Base-by-base conservation (phyloP, 2,888 invertebrate species). In the Agrenia bidenticulata region DNA sequence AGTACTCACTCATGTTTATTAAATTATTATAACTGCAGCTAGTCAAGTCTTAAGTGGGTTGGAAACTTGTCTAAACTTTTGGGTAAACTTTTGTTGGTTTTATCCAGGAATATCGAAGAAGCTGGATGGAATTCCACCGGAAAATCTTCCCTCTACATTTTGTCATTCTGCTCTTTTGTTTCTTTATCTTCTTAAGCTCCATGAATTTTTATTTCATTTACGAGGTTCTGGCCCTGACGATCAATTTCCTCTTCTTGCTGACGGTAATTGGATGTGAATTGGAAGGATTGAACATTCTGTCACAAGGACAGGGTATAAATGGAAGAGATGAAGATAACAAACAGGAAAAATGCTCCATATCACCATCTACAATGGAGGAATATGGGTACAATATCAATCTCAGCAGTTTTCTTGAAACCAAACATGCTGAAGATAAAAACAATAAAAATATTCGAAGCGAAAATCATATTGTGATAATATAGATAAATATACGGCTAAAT, bases 231-330 rank as follows among this genome's bases (percentile, higher is more conserved):
- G 55, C 55, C n/a, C 5, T 55, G 9, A 32, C 55, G 15, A 17
- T 55, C 55, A 32, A 55, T 19, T 55, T 55, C n/a, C 11, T 55
- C 4, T 55, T 55, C n/a, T 15, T 55, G 13, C 24, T 55, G 13
- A 45, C 45, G 5, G 45, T 19, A 45, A 17, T 19, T n/a, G n/a
- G n/a, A n/a, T n/a, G n/a, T n/a, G n/a, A n/a, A n/a, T n/a, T n/a
- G n/a, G n/a, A n/a, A n/a, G n/a, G n/a, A n/a, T n/a, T n/a, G n/a
- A n/a, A n/a, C n/a, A n/a, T n/a, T n/a, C n/a, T n/a, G n/a, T n/a
- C n/a, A n/a, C n/a, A 45, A 45, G n/a, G 15, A 9, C 9, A 5
- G 45, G 45, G 15, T 45, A 45, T 45, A 11, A 45, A 45, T 19
- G n/a, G 45, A 11, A n/a, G n/a, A n/a, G 7, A 7, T 11, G 39